Percentiles rank a stretch among this genome's conserved stretches.
phyloP scores from a whole-genome alignment of 2,797 vertebrate species.

The Varecia variegata region DNA sequence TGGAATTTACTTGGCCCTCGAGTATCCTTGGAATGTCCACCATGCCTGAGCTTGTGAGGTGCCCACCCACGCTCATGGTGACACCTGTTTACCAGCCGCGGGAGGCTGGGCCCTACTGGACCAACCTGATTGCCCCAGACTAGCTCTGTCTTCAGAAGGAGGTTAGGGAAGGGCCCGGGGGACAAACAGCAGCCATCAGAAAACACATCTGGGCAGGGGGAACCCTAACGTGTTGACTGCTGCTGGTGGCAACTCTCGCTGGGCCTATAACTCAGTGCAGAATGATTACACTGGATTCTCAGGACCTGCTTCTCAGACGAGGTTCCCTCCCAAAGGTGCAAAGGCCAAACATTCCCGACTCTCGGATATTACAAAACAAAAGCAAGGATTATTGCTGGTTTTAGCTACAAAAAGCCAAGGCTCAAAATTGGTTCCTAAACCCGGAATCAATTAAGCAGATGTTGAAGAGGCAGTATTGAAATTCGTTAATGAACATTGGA shows the following conservation, averaged over 20 bases:
- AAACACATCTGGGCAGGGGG: not conserved
- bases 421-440: not conserved
- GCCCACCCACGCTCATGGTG: no score
- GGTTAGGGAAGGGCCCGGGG: not conserved
- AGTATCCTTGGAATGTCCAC: not conserved
- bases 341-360: not conserved
- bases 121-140: not conserved
- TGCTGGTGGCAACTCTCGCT: not conserved
- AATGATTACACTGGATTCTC: not conserved
- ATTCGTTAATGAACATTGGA: not conserved
- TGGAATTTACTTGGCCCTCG: not conserved
- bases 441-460: not conserved
- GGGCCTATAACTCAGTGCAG: not conserved
- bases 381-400: not conserved
- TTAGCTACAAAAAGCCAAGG: not conserved
- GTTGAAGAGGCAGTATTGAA: not conserved
- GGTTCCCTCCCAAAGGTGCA: not conserved
- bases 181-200: not conserved
- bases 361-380: not conserved
- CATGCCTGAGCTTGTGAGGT: not conserved
- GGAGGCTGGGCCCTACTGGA: not conserved
- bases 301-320: not conserved
- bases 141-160: not conserved
- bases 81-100: not conserved
- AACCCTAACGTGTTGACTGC: not conserved